Base-by-base conservation (phyloP, 1,140 invertebrate species). In the Danaus plexippus region DNA sequence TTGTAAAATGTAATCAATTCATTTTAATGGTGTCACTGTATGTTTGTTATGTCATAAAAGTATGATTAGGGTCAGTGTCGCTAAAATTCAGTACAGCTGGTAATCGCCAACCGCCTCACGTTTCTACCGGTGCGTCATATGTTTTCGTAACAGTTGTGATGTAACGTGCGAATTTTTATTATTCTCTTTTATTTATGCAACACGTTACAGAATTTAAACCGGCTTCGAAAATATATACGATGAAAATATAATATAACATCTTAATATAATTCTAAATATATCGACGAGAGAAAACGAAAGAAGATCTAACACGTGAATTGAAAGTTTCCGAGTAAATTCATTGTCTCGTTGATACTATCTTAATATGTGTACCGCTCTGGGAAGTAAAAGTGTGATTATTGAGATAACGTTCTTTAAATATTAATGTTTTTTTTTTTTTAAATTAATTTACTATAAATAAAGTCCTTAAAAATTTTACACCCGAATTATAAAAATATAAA, bases 1-100 rank as follows among this genome's bases (percentile, higher is more conserved):
- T 12, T 43, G 46, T 52, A 46, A 43, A 11, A 42, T 51, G 22
- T 13, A 22, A 43, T 43, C 10, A 43, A 52, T 52, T 9, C 11
- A 11, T 40, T 44, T 45, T 47, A 53, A 56, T 59, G 57, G 11
- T 53, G 51, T 40, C 46, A 61, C 49, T 57, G 49, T 15, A 73
- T 79, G 77, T 80, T 80, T 73, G 22, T 32, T 32, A 60, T 75
- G 56, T 81, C 74, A 66, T 77, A 66, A 78, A 84, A 78, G 71
- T 71, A 54, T 57, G 68, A 82, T 80, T 79, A 72, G 71, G 72
- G 81, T 84, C 84, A 87, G 56, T 85, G 84, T 77, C 80, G 67
- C 47, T 64, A 61, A 68, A 76, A 79, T 77, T 68, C 68, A 67
- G 80, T 67, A 71, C 72, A 66, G 54, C 52, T 53, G 56, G 54